These are phyloP conservation scores for Ectropis grisescens DNA, from an alignment of 1,140 invertebrate species.

Conservation along the genomic window DNA sequence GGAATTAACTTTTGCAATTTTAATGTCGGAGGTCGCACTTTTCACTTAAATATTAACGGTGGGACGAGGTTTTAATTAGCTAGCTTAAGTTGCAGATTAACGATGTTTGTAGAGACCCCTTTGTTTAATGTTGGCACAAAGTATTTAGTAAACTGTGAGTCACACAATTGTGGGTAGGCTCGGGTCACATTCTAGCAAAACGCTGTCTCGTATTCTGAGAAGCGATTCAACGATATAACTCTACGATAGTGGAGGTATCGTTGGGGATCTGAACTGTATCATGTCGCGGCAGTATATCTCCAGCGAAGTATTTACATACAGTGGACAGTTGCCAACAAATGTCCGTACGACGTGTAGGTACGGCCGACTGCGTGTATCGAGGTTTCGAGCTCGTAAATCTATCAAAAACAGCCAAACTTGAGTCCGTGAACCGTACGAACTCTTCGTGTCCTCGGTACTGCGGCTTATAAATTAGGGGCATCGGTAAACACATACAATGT, in stretches of 20 bases:
- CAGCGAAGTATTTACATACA: neutral
- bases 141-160: too few relatives aligned
- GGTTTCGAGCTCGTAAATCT: constrained; percentile 30
- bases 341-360: neutral
- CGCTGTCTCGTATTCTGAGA: too few relatives aligned
- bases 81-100: too few relatives aligned
- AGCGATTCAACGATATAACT: too few relatives aligned
- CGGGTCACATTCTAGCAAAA: too few relatives aligned
- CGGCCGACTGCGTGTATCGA: neutral
- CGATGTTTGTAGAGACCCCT: too few relatives aligned
- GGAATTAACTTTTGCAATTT: constrained; percentile 15
- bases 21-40: too few relatives aligned
- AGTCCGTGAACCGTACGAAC: constrained; percentile 27
- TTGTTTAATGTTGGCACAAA: too few relatives aligned
- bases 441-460: constrained; percentile 26
- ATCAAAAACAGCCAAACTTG: constrained; percentile 25
- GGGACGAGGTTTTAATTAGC: too few relatives aligned
- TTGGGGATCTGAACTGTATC: constrained; percentile 9
- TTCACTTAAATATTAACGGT: too few relatives aligned
- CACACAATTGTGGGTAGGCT: too few relatives aligned
- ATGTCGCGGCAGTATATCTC: constrained; percentile 15
- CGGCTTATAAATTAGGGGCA: constrained; percentile 36
- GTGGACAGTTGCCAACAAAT: constrained; percentile 6
- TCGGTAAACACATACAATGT: constrained; percentile 30
- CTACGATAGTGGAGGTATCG: too few relatives aligned